Evolutionary conservation across 30 jellyfish, hydroid and myxozoan species (phyloP).

Genomic region (Rhopilema esculentum): DNA sequence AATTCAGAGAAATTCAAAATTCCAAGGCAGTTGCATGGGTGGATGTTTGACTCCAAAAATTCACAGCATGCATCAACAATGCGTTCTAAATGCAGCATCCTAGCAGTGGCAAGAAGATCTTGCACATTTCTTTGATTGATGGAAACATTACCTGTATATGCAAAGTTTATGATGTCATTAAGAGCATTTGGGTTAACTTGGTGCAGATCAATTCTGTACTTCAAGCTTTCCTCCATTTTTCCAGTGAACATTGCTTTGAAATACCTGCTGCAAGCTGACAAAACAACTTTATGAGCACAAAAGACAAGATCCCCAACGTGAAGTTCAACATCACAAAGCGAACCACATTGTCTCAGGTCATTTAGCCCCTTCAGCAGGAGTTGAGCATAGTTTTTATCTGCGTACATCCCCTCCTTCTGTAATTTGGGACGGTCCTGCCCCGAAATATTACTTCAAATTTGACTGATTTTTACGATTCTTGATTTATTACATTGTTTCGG

Average conservation of each 20-base stretch:
- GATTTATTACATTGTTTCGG: not conserved
- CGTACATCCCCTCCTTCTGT: conserved; percentile 36
- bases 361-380: conserved; percentile 77
- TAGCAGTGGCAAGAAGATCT: conserved; percentile 84
- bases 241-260: conserved; percentile 96
- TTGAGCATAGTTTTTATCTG: conserved; percentile 78
- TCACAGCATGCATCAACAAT: conserved; percentile 94
- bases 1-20: conserved; percentile 76
- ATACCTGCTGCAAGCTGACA: conserved; percentile 90
- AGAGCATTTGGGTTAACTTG: conserved; percentile 73
- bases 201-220: conserved; percentile 68
- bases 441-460: not conserved
- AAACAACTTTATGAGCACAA: conserved; percentile 85
- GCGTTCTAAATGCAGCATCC: conserved; percentile 77
- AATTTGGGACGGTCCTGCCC: not conserved
- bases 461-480: not conserved
- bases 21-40: conserved; percentile 89
- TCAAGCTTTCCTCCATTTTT: conserved; percentile 80
- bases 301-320: conserved; percentile 67
- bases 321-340: conserved; percentile 88
- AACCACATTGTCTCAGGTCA: conserved; percentile 72
- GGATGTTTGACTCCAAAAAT: conserved; percentile 74
- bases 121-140: conserved; percentile 78
- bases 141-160: conserved; percentile 81
- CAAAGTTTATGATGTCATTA: conserved; percentile 77